phyloP scores from a whole-genome alignment of 2,113 vertebrate species.

The Dendrocopos noguchii region DNA sequence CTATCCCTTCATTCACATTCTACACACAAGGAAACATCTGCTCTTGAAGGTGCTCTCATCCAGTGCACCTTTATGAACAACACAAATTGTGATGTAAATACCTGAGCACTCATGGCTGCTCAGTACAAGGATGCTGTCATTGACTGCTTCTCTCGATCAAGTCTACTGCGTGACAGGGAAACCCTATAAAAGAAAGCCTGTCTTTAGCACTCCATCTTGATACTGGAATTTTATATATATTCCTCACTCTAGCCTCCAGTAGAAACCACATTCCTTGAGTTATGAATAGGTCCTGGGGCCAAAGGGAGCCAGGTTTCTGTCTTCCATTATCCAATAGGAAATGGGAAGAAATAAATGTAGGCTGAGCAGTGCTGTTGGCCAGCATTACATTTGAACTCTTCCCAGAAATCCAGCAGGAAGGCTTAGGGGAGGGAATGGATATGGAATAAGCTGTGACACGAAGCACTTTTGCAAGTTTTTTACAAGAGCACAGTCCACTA shows the following conservation, averaged over 20 bases:
- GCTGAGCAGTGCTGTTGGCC: background rate
- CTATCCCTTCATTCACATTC: too few relatives aligned
- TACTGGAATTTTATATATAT: background rate
- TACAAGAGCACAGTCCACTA: background rate
- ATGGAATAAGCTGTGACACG: background rate
- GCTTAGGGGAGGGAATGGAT: background rate
- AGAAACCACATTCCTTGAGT: conserved; percentile 61
- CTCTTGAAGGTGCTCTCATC: background rate
- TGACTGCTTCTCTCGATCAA: conserved; percentile 15
- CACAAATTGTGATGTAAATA: background rate
- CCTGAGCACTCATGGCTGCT: background rate
- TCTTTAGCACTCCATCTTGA: conserved; percentile 12
- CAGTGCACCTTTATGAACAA: background rate
- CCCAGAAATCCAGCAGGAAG: background rate
- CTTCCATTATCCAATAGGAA: conserved; percentile 37
- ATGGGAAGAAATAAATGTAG: conserved; percentile 4
- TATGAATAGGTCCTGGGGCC: conserved; percentile 20
- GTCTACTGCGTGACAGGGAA: conserved; percentile 20
- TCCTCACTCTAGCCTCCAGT: conserved; percentile 29
- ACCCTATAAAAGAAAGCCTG: conserved; percentile 16
- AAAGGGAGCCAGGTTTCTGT: conserved; percentile 51
- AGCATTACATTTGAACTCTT: background rate
- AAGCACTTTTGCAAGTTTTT: background rate
- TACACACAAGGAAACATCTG: background rate
- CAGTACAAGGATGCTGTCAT: background rate